Conservation (phyloP, 2,888 invertebrate species). For the Drosophila anomelani region DNA sequence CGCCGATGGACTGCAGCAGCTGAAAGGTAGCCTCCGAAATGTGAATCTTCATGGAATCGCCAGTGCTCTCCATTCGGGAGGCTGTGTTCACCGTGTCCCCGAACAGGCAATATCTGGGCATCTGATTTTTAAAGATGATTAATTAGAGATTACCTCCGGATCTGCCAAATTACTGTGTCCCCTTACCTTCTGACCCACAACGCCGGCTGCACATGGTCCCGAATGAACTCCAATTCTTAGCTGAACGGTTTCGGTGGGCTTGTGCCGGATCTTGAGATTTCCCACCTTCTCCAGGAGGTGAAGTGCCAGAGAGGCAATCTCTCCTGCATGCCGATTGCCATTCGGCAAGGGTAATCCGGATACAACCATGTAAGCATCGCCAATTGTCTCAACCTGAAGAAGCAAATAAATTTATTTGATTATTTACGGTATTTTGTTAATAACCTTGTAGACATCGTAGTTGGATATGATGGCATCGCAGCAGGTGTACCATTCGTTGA, state of each 20-base stretch:
- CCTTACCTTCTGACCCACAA: constrained; percentile 88
- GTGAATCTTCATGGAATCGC: constrained; percentile 90
- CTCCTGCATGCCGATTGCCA: constrained; percentile 90
- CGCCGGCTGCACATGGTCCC: constrained; percentile 92
- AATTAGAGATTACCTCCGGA: no score
- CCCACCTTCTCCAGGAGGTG: constrained; percentile 90
- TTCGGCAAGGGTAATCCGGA: constrained; percentile 91
- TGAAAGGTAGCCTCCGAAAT: constrained; percentile 90
- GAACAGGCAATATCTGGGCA: constrained; percentile 93
- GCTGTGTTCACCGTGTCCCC: constrained; percentile 94
- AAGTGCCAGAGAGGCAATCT: constrained; percentile 91
- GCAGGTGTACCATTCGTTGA: constrained; percentile 94
- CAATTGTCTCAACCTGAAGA: constrained; percentile 90
- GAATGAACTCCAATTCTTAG: constrained; percentile 91
- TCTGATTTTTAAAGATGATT: constrained; percentile 83
- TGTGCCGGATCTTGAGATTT: constrained; percentile 89
- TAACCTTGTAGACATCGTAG: constrained; percentile 94
- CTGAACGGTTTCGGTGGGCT: constrained; percentile 88
- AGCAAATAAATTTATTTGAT: fast-evolving
- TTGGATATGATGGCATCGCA: constrained; percentile 95
- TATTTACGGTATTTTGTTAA: no score
- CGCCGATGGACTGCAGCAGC: constrained; percentile 89
- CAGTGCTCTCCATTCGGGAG: constrained; percentile 91
- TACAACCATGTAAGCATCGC: constrained; percentile 93
- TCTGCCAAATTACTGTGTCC: background rate